These are phyloP conservation scores for Chaetophractus vellerosus DNA, from an alignment of 2,797 vertebrate genomes.

Conservation along the genomic window DNA sequence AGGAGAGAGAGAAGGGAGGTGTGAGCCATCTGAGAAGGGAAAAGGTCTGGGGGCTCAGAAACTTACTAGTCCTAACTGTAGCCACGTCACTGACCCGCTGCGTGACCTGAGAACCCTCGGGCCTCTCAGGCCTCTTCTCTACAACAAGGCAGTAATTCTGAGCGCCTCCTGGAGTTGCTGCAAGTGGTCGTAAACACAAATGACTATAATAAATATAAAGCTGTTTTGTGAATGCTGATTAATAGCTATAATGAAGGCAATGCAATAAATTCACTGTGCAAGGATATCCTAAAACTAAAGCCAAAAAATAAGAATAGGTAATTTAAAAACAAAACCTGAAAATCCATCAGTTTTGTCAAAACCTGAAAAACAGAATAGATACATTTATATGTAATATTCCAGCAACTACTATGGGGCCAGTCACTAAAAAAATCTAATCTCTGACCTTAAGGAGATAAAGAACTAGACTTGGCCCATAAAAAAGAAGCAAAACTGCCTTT, in stretches of 20 bases:
- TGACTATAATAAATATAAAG: constrained; percentile 58
- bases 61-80: neutral
- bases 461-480: neutral
- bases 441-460: constrained; percentile 34
- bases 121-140: neutral
- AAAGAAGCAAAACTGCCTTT: neutral
- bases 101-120: neutral
- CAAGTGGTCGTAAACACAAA: constrained; percentile 58
- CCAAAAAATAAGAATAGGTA: neutral
- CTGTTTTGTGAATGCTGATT: constrained; percentile 63
- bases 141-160: neutral
- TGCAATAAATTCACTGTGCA: constrained; percentile 26
- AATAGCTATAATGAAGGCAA: constrained; percentile 33
- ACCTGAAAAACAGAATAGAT: constrained; percentile 47
- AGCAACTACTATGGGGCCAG: neutral
- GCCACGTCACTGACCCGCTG: neutral
- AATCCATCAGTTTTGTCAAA: constrained; percentile 36
- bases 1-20: neutral
- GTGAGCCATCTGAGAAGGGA: accelerated
- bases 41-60: neutral
- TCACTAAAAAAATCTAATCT: constrained; percentile 15
- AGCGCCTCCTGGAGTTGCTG: neutral
- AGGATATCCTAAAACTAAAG: constrained; percentile 55
- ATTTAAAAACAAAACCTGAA: neutral
- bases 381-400: constrained; percentile 37